These are phyloP conservation scores for Axis porcinus DNA, from an alignment of 2,113 vertebrate species.

Conservation along the genomic window DNA sequence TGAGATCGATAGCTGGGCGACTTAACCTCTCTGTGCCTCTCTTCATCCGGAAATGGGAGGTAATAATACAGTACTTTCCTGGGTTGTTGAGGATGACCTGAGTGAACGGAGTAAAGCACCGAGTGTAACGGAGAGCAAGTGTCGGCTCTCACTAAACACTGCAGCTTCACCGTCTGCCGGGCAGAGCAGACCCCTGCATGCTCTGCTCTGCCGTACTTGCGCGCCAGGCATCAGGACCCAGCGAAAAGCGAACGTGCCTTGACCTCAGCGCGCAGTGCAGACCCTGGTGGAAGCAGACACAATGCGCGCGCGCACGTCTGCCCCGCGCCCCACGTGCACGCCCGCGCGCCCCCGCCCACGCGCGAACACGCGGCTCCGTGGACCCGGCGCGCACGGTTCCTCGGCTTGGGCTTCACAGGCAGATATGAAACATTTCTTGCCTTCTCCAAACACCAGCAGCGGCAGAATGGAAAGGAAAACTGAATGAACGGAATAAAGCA, in stretches of 20 bases:
- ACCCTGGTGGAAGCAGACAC: background rate
- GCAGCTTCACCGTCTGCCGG: too few species aligned
- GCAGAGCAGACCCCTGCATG: background rate
- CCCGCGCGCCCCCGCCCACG: too few species aligned
- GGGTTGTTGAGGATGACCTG: background rate
- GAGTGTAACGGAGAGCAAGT: too few species aligned
- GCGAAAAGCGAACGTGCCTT: fast-evolving
- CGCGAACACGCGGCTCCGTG: background rate
- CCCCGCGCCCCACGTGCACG: background rate
- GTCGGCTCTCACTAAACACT: background rate
- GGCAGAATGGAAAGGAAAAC: background rate
- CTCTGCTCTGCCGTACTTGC: background rate
- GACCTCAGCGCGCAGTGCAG: background rate
- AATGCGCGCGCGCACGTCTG: slow-evolving; percentile 6
- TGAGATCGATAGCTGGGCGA: background rate
- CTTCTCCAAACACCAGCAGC: background rate
- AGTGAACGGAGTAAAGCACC: background rate
- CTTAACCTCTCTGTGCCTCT: background rate
- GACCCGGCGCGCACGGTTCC: fast-evolving
- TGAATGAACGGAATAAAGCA: background rate
- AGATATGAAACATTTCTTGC: too few species aligned
- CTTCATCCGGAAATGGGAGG: background rate
- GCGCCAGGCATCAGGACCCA: background rate
- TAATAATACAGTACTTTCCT: background rate
- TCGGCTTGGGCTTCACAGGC: background rate